Evolutionary conservation across 2,888 invertebrate genomes (phyloP).

Genomic region (Peribatodes rhomboidaria): DNA sequence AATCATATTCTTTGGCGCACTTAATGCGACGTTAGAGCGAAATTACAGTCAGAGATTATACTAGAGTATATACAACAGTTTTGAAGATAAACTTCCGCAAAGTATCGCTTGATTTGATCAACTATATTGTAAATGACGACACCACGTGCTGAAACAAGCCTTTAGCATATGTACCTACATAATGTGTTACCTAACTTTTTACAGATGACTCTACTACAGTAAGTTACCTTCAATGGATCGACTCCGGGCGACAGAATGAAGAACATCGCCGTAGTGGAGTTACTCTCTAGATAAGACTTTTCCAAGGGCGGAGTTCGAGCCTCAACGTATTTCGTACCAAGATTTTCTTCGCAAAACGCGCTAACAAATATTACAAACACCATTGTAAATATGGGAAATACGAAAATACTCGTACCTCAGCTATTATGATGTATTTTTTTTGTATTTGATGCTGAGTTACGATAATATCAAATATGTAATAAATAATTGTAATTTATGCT

Average conservation of each 20-base stretch:
- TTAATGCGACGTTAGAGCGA: no score
- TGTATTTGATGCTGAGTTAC: no score
- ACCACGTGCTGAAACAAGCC: no score
- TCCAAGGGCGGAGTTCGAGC: slow-evolving; percentile 93
- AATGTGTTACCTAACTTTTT: slow-evolving; percentile 8
- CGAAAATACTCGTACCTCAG: neutral
- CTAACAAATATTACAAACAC: slow-evolving; percentile 63
- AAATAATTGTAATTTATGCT: no score
- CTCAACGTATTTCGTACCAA: slow-evolving; percentile 94
- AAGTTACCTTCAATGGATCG: slow-evolving; percentile 93
- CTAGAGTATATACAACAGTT: no score
- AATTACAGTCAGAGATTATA: no score
- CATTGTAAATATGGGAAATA: neutral
- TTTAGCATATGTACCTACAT: neutral
- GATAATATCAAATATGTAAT: no score
- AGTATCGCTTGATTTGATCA: no score
- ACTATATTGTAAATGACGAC: no score
- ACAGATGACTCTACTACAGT: neutral
- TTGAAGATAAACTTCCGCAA: no score
- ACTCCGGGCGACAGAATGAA: slow-evolving; percentile 98
- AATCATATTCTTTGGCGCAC: no score
- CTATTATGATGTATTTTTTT: neutral
- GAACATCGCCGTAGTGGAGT: slow-evolving; percentile 94
- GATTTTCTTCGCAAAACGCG: slow-evolving; percentile 95
- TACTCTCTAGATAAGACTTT: slow-evolving; percentile 95